Evolutionary conservation across 2,113 vertebrate species (phyloP), one percentile per base, ranked within the genome.

Genomic region (Laterallus jamaicensis): DNA sequence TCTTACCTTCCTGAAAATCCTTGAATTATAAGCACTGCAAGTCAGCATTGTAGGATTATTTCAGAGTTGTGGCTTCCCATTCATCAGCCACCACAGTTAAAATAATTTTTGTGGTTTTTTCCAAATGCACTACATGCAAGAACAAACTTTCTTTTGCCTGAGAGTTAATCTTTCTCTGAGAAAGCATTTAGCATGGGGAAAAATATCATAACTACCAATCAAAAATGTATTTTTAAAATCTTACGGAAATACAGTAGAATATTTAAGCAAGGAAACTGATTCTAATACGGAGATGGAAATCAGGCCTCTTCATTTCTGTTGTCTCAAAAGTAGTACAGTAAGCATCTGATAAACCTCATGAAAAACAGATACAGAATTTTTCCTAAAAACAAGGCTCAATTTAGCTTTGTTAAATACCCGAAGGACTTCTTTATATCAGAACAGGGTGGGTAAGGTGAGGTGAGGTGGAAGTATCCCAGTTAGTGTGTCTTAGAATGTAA

Each of bases 1-100:
- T 89, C 42, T 73, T 69, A 28, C 16, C 31, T 93, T 94, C 79
- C 85, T 76, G 67, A 70, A 91, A 90, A 68, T 60, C 17, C 5
- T 59, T 63, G n/a, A 11, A 9, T 70, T 54, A 68, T 37, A 85
- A 64, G 11, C 37, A 39, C 22, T 54, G 40, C 39, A 44, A 66
- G 12, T 80, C 63, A 81, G 5, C 24, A 59, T 4, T 77, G 16
- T 86, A 56, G 26, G n/a, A 78, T 3, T 28, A 77, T 75, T 80
- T 73, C 35, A 68, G 44, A 40, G 28, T 52, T 86, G 63, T 69
- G 59, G 44, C 24, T 91, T 78, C n/a, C 58, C 29, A 77, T 69
- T 47, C 68, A 83, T 50, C 35, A 86, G 16, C 29, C 18, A 50
- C n/a, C 14, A 40, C 69, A 56, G 15, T 35, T 74, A 68, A 93